Base-by-base conservation (phyloP, 2,113 vertebrate species). In the Phalacrocorax aristotelis region DNA sequence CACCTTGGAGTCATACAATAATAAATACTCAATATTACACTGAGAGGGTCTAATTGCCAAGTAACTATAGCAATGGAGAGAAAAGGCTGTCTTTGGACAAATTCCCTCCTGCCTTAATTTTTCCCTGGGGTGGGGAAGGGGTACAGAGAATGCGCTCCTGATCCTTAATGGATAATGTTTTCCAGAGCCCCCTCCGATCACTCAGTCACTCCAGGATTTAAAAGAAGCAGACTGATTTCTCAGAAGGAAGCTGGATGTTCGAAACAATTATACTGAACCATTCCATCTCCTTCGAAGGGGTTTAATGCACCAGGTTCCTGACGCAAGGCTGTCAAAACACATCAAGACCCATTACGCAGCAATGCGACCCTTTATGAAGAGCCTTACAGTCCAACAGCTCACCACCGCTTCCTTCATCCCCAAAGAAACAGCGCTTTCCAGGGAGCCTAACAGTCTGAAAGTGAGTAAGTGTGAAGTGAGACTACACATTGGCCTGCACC, bases 131-230 rank as follows among this genome's bases (percentile, higher is more conserved):
- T 87, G 83, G 48, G 69, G 78, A 96, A 83, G 75, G 92, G 93
- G 92, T 90, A 64, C 78, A 93, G 90, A 77, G 90, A 96, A 92
- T 83, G 96, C 80, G 90, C 95, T 97, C 95, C 95, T 93, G 93
- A 94, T 95, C 93, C 68, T 94, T 92, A 87, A 89, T 38, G 87
- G 91, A 90, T 94, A 95, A 96, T 14, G 0, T 95, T 97, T 97
- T 95, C 93, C 95, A 97, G 95, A 96, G 82, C 76, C 40, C 91
- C 90, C 94, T 98, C 75, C 62, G 95, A 97, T 97, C 94, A 77
- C 62, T 89, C 88, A n/a, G 85, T 88, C 48, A 46, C 87, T 78
- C 54, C 58, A 20, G 83, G 83, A 93, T 97, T 94, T 93, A 91
- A 97, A 91, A 95, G 93, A 49, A 91, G 66, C 78, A 90, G 71